phyloP scores from a whole-genome alignment of 2,797 vertebrate species.

The Bovichtus diacanthus region DNA sequence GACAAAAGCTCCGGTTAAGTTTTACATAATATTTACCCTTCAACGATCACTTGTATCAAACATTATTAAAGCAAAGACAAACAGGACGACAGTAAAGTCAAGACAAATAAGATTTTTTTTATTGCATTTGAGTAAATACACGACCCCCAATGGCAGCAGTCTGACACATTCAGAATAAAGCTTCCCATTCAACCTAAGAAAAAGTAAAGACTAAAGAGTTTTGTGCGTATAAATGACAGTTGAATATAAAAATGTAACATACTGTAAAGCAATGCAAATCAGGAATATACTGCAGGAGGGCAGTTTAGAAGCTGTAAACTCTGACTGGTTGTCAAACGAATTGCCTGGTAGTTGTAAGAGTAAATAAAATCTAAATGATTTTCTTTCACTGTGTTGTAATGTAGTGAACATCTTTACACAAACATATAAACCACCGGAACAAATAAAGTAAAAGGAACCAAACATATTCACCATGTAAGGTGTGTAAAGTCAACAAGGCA shows the following conservation, averaged over 20 bases:
- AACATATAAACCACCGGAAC: slow-evolving; percentile 2
- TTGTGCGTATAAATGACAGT: slow-evolving; percentile 26
- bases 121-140: slow-evolving; percentile 53
- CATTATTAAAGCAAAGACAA: background rate
- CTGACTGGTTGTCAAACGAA: background rate
- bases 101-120: slow-evolving; percentile 59
- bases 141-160: background rate
- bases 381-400: background rate
- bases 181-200: background rate
- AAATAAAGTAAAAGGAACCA: background rate
- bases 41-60: background rate
- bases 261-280: background rate
- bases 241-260: slow-evolving; percentile 27
- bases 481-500: background rate
- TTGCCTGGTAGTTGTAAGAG: background rate
- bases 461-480: background rate
- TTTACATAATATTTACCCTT: background rate
- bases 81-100: background rate
- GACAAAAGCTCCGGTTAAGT: background rate
- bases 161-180: slow-evolving; percentile 28
- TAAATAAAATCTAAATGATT: background rate
- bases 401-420: background rate
- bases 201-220: background rate
- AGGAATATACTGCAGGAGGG: background rate
- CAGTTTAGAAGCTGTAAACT: slow-evolving; percentile 5